Percentiles rank a stretch among this genome's conserved stretches.
These are phyloP conservation scores for Coturnix japonica DNA, from an alignment of 2,113 vertebrate species.

Conservation along the genomic window DNA sequence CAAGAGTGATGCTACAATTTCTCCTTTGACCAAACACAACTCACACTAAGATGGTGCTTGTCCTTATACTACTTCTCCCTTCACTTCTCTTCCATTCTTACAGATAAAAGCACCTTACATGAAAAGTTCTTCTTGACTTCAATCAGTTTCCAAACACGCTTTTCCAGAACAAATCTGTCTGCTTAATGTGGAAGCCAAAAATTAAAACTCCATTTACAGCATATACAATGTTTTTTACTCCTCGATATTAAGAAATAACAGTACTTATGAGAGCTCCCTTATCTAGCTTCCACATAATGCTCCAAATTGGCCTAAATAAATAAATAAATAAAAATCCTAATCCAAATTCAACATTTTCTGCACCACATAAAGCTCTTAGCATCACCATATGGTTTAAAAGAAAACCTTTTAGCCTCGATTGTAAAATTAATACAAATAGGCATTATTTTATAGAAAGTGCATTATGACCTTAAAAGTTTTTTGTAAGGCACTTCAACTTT, in stretches of 20 bases:
- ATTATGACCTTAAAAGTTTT: neutral
- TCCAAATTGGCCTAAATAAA: neutral
- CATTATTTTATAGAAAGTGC: neutral
- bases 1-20: neutral
- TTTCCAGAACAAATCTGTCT: neutral
- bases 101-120: neutral
- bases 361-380: fast-evolving
- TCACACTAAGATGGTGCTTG: neutral
- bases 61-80: neutral
- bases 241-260: neutral
- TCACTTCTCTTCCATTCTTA: neutral
- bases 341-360: neutral
- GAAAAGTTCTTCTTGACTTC: neutral
- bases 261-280: neutral
- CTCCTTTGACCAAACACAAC: neutral
- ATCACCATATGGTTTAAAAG: neutral
- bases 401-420: neutral
- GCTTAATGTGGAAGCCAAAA: slow-evolving; percentile 32
- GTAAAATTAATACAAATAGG: neutral
- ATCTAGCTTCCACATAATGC: neutral
- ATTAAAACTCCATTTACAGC: neutral
- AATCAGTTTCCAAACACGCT: neutral
- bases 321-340: neutral
- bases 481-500: neutral
- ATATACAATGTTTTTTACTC: neutral